Evolutionary conservation across 2,888 invertebrate genomes (phyloP).

Genomic region (Athalia circularis): DNA sequence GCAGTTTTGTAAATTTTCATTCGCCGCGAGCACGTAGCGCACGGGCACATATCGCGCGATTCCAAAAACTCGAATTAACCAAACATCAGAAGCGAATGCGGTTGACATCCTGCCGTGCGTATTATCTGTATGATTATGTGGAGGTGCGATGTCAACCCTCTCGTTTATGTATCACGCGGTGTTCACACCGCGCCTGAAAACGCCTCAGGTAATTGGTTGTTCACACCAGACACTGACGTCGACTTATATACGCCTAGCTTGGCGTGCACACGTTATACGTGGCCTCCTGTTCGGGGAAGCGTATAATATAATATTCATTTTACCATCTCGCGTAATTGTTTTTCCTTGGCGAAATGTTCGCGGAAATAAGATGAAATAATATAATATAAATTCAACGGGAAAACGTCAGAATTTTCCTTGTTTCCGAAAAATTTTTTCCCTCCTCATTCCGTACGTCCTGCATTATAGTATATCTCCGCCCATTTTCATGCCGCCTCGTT

Average conservation of each 20-base stretch:
- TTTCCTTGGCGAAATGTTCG: too few relatives aligned
- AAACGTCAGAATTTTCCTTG: too few relatives aligned
- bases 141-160: slow-evolving; percentile 13
- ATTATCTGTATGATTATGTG: background rate
- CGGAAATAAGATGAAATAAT: too few relatives aligned
- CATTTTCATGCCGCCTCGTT: too few relatives aligned
- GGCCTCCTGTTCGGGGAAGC: too few relatives aligned
- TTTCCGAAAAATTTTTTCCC: too few relatives aligned
- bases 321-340: too few relatives aligned
- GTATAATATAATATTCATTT: too few relatives aligned
- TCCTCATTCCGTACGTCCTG: too few relatives aligned
- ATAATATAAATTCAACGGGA: too few relatives aligned
- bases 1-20: slow-evolving; percentile 67
- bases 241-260: slow-evolving; percentile 11
- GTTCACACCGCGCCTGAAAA: slow-evolving; percentile 32
- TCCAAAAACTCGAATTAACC: background rate
- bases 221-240: slow-evolving; percentile 54
- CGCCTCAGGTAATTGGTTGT: slow-evolving; percentile 42
- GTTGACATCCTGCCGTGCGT: slow-evolving; percentile 30
- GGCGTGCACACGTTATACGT: background rate
- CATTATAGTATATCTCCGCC: too few relatives aligned
- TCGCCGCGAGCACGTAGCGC: slow-evolving; percentile 32
- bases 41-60: background rate
- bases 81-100: background rate
- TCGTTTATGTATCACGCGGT: slow-evolving; percentile 16